Percentiles rank a stretch among this genome's conserved stretches.
Conservation (phyloP, 2,888 invertebrate species). For the Teleogryllus oceanicus region DNA sequence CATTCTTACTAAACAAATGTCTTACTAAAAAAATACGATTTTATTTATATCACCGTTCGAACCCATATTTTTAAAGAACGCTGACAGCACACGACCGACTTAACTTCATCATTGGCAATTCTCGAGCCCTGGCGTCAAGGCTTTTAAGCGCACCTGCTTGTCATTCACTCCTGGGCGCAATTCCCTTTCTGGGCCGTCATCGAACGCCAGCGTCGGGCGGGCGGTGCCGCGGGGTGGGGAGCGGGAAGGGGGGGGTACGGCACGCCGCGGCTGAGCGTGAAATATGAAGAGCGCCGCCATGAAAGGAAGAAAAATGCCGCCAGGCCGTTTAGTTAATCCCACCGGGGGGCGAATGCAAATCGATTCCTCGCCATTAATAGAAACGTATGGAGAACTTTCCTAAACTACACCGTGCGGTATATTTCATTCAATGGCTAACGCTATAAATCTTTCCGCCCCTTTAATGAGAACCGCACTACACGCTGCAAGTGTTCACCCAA, state of each 20-base stretch:
- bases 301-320: slow-evolving; percentile 18
- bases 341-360: background rate
- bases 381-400: slow-evolving; percentile 18
- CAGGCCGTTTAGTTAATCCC: slow-evolving; percentile 9
- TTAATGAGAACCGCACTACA: slow-evolving; percentile 18
- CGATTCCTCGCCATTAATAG: background rate
- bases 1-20: too few species aligned
- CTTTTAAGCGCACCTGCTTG: too few species aligned
- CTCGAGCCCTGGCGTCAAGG: too few species aligned
- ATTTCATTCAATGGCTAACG: slow-evolving; percentile 9
- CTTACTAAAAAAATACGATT: too few species aligned
- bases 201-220: background rate
- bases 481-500: slow-evolving; percentile 18
- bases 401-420: slow-evolving; percentile 1
- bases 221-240: background rate
- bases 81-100: too few species aligned
- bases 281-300: background rate
- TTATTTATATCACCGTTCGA: too few species aligned
- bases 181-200: too few species aligned
- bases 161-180: too few species aligned
- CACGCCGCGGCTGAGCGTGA: background rate
- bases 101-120: too few species aligned
- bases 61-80: too few species aligned
- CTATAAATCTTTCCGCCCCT: background rate
- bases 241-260: too few species aligned